Percentiles rank a stretch among this genome's conserved stretches.
Evolutionary conservation across 2,113 vertebrate genomes (phyloP).

Genomic region (Smithornis capensis): DNA sequence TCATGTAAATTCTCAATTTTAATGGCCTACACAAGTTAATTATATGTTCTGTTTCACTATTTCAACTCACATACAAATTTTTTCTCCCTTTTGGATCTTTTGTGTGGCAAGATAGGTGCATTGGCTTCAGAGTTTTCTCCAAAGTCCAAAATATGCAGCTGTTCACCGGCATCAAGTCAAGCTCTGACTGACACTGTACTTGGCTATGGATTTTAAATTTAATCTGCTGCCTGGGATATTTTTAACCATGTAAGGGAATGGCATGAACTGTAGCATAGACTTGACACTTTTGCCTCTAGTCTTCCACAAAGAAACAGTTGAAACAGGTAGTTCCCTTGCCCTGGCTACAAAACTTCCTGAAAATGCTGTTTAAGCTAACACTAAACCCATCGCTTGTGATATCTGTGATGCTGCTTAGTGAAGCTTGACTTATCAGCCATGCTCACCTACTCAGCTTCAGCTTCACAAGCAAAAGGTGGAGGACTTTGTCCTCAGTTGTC

Average conservation of each 20-base stretch:
- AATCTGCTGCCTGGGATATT: background rate
- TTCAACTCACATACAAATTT: background rate
- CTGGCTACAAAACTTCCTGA: background rate
- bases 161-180: background rate
- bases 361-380: background rate
- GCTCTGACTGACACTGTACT: background rate
- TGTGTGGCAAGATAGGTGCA: background rate
- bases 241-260: constrained; percentile 4
- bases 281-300: background rate
- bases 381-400: background rate
- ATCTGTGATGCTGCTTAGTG: background rate
- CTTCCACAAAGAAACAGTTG: background rate
- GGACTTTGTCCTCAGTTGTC: background rate
- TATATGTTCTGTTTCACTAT: background rate
- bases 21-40: background rate
- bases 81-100: background rate
- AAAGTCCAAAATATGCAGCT: constrained; percentile 17
- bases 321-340: background rate
- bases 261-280: background rate
- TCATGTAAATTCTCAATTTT: background rate
- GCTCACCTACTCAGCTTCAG: background rate
- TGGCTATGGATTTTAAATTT: background rate
- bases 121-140: background rate
- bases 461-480: background rate
- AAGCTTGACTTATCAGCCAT: background rate